phyloP scores from a whole-genome alignment of 2,888 invertebrate species.

The Ophion ellenae region DNA sequence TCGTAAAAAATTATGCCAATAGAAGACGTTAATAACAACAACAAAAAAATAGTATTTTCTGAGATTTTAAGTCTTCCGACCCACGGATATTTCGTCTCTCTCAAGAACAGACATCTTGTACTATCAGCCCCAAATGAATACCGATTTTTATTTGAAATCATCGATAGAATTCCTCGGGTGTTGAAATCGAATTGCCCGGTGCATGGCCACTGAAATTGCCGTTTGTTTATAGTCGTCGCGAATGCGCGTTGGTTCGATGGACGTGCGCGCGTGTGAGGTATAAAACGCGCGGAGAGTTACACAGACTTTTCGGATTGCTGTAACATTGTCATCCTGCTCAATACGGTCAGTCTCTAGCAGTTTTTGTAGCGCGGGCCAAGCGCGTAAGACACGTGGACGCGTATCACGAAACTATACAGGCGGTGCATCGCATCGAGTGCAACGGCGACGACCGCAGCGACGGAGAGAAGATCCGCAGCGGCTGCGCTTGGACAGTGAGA shows the following conservation, averaged over 20 bases:
- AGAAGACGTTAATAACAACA: too few relatives aligned
- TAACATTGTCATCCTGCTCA: constrained; percentile 42
- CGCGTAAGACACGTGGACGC: constrained; percentile 55
- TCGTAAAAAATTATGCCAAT: too few relatives aligned
- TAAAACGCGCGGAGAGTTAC: background rate
- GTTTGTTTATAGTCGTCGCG: constrained; percentile 17
- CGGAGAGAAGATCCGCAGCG: constrained; percentile 20
- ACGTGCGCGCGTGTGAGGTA: background rate
- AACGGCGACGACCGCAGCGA: constrained; percentile 26
- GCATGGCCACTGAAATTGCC: too few relatives aligned
- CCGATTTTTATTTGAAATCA: too few relatives aligned
- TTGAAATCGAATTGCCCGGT: too few relatives aligned
- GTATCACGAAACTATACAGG: constrained; percentile 60
- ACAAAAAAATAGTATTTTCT: too few relatives aligned
- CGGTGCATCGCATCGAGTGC: constrained; percentile 35
- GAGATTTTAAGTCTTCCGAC: too few relatives aligned
- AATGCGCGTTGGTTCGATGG: background rate
- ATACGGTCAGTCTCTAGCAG: constrained; percentile 43
- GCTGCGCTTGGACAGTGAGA: background rate
- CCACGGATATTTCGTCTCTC: too few relatives aligned
- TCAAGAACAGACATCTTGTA: too few relatives aligned
- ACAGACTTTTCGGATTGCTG: background rate
- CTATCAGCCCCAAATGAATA: too few relatives aligned
- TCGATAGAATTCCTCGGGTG: too few relatives aligned
- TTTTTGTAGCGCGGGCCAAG: constrained; percentile 48